These are phyloP conservation scores for Chymomyza amoena DNA, from an alignment of 2,888 invertebrate genomes.

Conservation along the genomic window DNA sequence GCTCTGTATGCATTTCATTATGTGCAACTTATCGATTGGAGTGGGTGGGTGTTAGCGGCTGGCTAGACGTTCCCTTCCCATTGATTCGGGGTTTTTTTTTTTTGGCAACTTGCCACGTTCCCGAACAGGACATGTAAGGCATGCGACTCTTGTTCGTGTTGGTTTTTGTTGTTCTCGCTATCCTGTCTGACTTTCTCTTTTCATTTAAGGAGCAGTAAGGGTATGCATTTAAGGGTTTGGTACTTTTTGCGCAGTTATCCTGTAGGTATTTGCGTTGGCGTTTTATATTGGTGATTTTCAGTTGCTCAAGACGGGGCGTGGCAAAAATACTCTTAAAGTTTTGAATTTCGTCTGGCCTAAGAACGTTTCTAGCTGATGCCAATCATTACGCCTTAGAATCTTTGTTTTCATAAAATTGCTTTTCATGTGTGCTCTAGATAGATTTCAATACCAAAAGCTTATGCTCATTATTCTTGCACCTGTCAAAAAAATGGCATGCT, in stretches of 20 bases:
- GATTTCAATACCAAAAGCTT: constrained; percentile 27
- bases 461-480: not conserved
- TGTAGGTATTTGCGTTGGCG: constrained; percentile 7
- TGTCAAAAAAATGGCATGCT: not conserved
- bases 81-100: constrained; percentile 7
- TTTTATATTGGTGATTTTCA: not conserved
- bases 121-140: not conserved
- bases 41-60: not conserved
- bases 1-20: not conserved
- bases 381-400: constrained; percentile 35
- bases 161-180: too few relatives aligned
- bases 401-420: constrained; percentile 3
- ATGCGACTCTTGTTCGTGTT: not conserved
- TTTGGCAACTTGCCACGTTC: constrained; percentile 25
- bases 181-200: constrained; percentile 30
- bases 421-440: constrained; percentile 21
- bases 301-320: not conserved
- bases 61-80: not conserved
- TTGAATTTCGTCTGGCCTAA: not conserved
- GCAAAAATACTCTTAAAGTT: not conserved
- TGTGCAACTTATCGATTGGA: constrained; percentile 42
- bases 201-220: not conserved
- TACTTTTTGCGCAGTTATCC: constrained; percentile 21
- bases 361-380: constrained; percentile 47
- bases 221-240: constrained; percentile 17